A percentile compares a stretch with the other conserved stretches of the same genome.
Evolutionary conservation across 2,888 invertebrate genomes (phyloP).

Genomic region (Acanthopleura granulata): DNA sequence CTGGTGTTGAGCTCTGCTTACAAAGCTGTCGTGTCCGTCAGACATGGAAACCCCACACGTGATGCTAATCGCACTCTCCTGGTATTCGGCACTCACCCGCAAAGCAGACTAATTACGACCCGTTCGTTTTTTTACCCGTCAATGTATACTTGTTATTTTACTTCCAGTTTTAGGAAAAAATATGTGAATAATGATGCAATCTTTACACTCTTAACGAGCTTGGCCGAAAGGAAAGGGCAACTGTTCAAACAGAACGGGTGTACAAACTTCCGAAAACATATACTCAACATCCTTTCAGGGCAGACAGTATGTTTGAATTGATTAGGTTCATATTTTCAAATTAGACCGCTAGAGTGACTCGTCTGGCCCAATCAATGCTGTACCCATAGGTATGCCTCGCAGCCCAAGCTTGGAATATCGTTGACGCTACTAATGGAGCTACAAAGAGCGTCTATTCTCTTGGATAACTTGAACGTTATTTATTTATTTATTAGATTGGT

Average conservation of each 20-base stretch:
- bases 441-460: too few relatives aligned
- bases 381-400: too few relatives aligned
- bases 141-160: not conserved
- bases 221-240: not conserved
- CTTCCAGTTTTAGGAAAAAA: not conserved
- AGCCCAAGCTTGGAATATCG: too few relatives aligned
- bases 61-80: conserved; percentile 5
- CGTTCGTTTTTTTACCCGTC: not conserved
- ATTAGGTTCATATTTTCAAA: too few relatives aligned
- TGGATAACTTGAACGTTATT: too few relatives aligned
- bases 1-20: not conserved
- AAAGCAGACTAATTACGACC: not conserved
- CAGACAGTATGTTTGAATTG: too few relatives aligned
- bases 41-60: not conserved
- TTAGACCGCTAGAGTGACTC: too few relatives aligned
- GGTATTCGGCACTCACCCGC: not conserved
- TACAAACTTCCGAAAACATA: too few relatives aligned
- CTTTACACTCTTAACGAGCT: not conserved
- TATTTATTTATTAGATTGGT: too few relatives aligned
- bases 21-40: not conserved
- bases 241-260: not conserved
- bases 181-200: conserved; percentile 1
- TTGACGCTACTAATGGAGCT: too few relatives aligned
- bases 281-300: too few relatives aligned
- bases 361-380: too few relatives aligned